A percentile compares a stretch with the other conserved stretches of the same genome.
Evolutionary conservation across 2,888 invertebrate genomes (phyloP).

Genomic region (Notocelia uddmanniana): DNA sequence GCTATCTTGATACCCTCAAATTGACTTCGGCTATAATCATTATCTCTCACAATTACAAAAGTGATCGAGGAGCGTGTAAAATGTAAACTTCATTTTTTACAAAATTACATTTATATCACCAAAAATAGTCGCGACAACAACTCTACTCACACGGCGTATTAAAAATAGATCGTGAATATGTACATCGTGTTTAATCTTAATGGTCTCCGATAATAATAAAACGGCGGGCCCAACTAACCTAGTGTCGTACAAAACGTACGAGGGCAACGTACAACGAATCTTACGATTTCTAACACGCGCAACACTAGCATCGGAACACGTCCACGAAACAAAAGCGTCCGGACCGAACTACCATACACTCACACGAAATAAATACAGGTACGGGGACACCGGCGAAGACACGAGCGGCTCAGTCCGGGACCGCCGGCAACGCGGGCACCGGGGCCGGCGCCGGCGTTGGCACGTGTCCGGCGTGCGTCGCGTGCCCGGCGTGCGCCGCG

Average conservation of each 20-base stretch:
- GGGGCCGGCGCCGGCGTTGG: constrained; percentile 49
- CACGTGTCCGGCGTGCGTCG: constrained; percentile 45
- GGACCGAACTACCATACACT: constrained; percentile 59
- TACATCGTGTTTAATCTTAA: constrained; percentile 53
- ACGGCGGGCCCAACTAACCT: constrained; percentile 60
- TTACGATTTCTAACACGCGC: constrained; percentile 43
- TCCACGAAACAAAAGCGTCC: constrained; percentile 53
- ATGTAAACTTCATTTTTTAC: constrained; percentile 72
- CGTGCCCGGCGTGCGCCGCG: constrained; percentile 50
- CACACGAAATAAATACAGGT: constrained; percentile 70
- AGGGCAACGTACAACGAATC: constrained; percentile 42
- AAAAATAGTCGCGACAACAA: constrained; percentile 72
- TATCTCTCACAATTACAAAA: constrained; percentile 82
- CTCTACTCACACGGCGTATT: constrained; percentile 67
- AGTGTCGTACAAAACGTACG: constrained; percentile 55
- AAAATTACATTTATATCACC: constrained; percentile 78
- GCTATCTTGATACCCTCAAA: constrained; percentile 64
- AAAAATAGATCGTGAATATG: constrained; percentile 71
- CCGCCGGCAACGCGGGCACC: constrained; percentile 50
- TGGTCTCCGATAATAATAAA: constrained; percentile 49
- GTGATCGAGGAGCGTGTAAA: constrained; percentile 80
- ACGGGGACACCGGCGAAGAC: constrained; percentile 54
- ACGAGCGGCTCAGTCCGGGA: constrained; percentile 28
- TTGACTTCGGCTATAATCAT: constrained; percentile 68
- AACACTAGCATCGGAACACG: constrained; percentile 51